Percentiles rank a stretch among this genome's conserved stretches.
Evolutionary conservation across 2,888 invertebrate genomes (phyloP).

Genomic region (Gnatocerus cornutus): DNA sequence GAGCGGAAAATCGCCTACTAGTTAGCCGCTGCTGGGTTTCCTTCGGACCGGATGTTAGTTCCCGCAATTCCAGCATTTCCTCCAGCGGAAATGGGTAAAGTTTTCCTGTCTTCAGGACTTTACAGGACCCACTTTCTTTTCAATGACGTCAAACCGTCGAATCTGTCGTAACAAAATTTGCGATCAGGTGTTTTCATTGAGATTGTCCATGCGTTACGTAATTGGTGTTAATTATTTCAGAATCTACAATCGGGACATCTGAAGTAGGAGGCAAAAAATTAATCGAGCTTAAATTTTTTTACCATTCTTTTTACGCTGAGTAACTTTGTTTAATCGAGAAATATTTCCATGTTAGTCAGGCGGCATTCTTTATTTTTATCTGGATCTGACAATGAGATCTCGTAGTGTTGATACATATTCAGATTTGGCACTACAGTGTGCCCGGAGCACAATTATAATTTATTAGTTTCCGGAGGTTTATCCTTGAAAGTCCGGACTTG

Average conservation of each 20-base stretch:
- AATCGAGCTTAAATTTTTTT: background rate
- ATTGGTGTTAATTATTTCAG: conserved; percentile 12
- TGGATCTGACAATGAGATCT: conserved; percentile 15
- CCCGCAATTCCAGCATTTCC: background rate
- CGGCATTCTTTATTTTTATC: conserved; percentile 8
- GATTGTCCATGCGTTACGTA: background rate
- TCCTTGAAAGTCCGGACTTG: conserved; percentile 27
- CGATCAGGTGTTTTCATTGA: background rate
- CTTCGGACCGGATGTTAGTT: background rate
- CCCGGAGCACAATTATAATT: conserved; percentile 17
- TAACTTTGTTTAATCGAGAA: background rate
- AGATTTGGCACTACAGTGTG: conserved; percentile 5
- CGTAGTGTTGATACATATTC: background rate
- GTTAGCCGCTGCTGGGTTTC: conserved; percentile 10
- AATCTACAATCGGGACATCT: background rate
- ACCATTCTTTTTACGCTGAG: background rate
- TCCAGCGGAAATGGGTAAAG: background rate
- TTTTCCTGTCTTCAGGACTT: background rate
- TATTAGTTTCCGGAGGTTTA: conserved; percentile 34
- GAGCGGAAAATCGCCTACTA: conserved; percentile 30
- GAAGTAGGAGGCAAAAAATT: background rate
- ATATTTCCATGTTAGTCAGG: conserved; percentile 2
- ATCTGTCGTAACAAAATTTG: conserved; percentile 3
- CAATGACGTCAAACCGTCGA: background rate
- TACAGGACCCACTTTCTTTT: background rate